These are phyloP conservation scores for Lycopodina hypogea DNA, from an alignment of 37 sponge, comb jelly and placozoan species.

Conservation along the genomic window DNA sequence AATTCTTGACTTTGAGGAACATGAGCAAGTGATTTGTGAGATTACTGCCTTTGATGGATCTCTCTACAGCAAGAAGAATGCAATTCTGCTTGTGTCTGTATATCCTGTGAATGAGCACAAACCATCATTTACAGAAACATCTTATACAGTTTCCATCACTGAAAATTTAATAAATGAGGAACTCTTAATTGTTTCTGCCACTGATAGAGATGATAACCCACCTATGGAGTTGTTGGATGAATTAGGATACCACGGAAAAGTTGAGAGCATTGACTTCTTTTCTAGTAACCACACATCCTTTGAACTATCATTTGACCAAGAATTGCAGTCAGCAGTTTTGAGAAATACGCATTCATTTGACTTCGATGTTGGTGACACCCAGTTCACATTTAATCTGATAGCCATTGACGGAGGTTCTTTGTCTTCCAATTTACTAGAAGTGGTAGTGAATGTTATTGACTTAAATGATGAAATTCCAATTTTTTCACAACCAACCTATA, in stretches of 20 bases:
- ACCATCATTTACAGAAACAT: constrained; percentile 35
- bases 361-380: constrained; percentile 15
- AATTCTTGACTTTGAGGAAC: constrained; percentile 61
- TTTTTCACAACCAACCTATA: constrained; percentile 14
- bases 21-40: constrained; percentile 21
- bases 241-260: constrained; percentile 28
- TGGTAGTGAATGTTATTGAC: constrained; percentile 31
- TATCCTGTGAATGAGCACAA: constrained; percentile 61
- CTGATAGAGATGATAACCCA: constrained; percentile 55
- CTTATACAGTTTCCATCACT: constrained; percentile 22
- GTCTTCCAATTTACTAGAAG: constrained; percentile 30
- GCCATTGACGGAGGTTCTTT: constrained; percentile 58
- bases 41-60: constrained; percentile 50
- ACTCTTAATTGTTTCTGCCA: constrained; percentile 20
- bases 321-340: constrained; percentile 22
- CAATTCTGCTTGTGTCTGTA: constrained; percentile 45
- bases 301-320: constrained; percentile 14
- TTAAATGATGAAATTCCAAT: constrained; percentile 46
- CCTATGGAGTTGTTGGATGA: background rate
- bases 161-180: constrained; percentile 41
- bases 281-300: constrained; percentile 6
- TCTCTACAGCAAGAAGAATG: constrained; percentile 2
- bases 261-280: constrained; percentile 4
- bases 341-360: constrained; percentile 54
- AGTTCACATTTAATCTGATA: constrained; percentile 22